Base-by-base conservation (phyloP, 2,888 invertebrate genomes). In the Metallyticus violacea region DNA sequence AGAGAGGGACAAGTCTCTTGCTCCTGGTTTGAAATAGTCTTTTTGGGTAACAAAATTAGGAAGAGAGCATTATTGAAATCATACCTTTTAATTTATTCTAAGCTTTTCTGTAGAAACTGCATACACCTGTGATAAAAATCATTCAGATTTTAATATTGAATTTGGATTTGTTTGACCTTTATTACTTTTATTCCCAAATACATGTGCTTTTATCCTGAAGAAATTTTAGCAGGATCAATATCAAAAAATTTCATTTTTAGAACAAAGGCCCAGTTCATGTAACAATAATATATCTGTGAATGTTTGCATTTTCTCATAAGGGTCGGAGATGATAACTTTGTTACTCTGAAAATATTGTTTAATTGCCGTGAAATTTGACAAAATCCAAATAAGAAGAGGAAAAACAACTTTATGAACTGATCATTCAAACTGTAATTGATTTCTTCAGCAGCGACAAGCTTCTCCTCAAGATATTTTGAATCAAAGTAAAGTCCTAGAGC, bases 291-390 rank as follows among this genome's bases (percentile, higher is more conserved):
- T 27, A 26, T 77, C 6, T 62, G 25, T 83, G 25, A 76, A 26
- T 40, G n/a, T n/a, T 83, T 76, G 84, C 77, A 83, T 62, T 83
- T 83, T 83, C 2, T 83, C 7, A 83, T 83, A 25, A 27, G 40
- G 84, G 2, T 83, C 25, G 6, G 40, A 40, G 40, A 83, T 62
- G 5, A 83, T 5, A 22, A 76, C 84, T 7, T 77, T 77, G 40
- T 40, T 40, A 5, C n/a, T 40, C 40, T 40, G 7, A 40, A 40
- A 40, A 30, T 30, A 30, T 30, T 30, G 30, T 6, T 30, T 30
- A 30, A 30, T 30, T 30, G 30, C 0, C n/a, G 26, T 26, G 40
- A 40, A 83, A 9, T 83, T 83, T n/a, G 83, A 26, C 6, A 83
- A 83, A 26, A 62, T 40, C 83, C 7, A 83, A 29, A 83, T 26